Conservation (phyloP, 2,797 vertebrate species). For the Eptatretus atami region DNA sequence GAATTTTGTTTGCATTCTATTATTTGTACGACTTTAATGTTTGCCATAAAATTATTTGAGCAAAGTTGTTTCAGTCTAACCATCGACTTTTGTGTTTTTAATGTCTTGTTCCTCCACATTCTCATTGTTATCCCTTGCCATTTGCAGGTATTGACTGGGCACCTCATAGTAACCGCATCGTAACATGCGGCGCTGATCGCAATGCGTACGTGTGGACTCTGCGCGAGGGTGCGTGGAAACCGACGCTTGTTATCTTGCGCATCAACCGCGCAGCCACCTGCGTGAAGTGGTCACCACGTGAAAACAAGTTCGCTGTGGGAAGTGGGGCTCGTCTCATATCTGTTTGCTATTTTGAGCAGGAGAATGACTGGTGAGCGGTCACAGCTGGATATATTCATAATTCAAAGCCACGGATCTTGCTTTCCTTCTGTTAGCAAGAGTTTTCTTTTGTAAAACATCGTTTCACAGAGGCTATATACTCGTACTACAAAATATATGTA, state of each 20-base stretch:
- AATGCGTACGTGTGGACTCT: conserved; percentile 96
- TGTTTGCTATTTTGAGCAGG: conserved; percentile 91
- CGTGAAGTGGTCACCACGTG: conserved; percentile 81
- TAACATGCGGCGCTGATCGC: conserved; percentile 78
- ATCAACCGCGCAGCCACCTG: conserved; percentile 89
- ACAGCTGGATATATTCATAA: too few species aligned
- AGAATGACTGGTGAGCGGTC: conserved; percentile 66
- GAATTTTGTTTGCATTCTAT: too few species aligned
- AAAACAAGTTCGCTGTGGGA: conserved; percentile 94
- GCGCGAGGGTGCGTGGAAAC: conserved; percentile 84
- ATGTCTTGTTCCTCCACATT: neutral
- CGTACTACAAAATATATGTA: too few species aligned
- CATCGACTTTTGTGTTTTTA: neutral
- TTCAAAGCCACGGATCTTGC: too few species aligned
- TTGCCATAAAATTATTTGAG: too few species aligned
- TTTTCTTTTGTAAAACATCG: too few species aligned
- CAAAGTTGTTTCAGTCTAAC: neutral
- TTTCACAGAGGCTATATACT: too few species aligned
- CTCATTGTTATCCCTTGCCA: too few species aligned
- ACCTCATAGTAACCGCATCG: conserved; percentile 90
- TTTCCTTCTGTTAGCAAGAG: too few species aligned
- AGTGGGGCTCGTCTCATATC: conserved; percentile 88
- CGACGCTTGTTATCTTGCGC: conserved; percentile 76
- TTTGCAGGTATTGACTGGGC: conserved; percentile 77
- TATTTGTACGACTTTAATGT: too few species aligned